Evolutionary conservation across 2,888 invertebrate genomes (phyloP).

Genomic region (Neoaliturus tenellus): DNA sequence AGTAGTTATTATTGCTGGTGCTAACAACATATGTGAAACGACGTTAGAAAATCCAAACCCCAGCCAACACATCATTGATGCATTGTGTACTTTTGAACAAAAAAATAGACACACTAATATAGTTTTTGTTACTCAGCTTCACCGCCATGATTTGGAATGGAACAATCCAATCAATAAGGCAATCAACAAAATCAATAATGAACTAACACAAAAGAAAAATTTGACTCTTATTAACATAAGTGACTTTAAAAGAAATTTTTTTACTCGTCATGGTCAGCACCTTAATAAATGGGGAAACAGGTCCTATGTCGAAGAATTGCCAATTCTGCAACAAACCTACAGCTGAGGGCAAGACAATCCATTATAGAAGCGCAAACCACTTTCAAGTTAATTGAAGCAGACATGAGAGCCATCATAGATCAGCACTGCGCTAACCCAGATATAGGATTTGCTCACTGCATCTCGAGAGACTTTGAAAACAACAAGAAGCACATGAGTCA

Average conservation of each 20-base stretch:
- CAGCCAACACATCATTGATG: not conserved
- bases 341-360: not conserved
- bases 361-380: not conserved
- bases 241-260: slow-evolving; percentile 3
- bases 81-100: not conserved
- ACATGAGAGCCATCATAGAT: not conserved
- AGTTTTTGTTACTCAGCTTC: not conserved
- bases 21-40: not conserved
- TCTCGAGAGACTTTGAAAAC: not conserved
- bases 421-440: not conserved
- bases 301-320: not conserved
- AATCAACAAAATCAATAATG: not conserved
- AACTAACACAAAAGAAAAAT: not conserved
- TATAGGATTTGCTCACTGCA: not conserved
- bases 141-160: not conserved
- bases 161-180: not conserved
- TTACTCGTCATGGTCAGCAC: not conserved
- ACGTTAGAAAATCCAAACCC: not conserved
- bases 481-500: not conserved
- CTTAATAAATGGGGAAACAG: slow-evolving; percentile 2
- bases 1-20: slow-evolving; percentile 7
- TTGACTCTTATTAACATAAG: not conserved
- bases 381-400: not conserved
- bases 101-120: not conserved
- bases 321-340: too few species aligned